A percentile compares a stretch with the other conserved stretches of the same genome.
Conservation (phyloP, 2,113 vertebrate species). For the Nibea coibor region DNA sequence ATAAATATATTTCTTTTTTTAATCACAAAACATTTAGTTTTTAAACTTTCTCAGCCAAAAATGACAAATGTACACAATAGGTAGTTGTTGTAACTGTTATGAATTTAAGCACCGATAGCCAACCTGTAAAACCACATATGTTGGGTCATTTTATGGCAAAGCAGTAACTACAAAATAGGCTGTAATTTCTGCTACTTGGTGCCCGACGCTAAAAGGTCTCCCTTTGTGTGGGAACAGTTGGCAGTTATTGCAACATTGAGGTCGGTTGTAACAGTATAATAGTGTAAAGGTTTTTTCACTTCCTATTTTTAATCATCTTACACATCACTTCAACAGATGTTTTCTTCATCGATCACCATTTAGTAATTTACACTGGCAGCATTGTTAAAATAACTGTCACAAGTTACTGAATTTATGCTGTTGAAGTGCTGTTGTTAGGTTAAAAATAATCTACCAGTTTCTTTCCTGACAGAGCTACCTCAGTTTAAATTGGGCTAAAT, state of each 20-base stretch:
- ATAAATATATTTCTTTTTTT: neutral
- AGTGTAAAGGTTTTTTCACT: neutral
- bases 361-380: no score
- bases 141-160: no score
- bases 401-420: no score
- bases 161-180: neutral
- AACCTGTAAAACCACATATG: no score
- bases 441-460: no score
- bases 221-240: neutral
- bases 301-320: neutral
- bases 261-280: neutral
- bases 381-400: no score
- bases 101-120: neutral
- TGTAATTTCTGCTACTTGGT: neutral
- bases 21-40: neutral
- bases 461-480: no score
- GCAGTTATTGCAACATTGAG: neutral
- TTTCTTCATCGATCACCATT: neutral
- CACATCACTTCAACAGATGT: neutral
- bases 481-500: no score
- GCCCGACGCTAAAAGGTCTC: neutral
- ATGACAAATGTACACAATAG: no score
- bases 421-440: no score
- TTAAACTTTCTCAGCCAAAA: no score
- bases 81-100: no score